A percentile compares a stretch with the other conserved stretches of the same genome.
Conservation (phyloP, 2,797 vertebrate species). For the Malurus splendens region DNA sequence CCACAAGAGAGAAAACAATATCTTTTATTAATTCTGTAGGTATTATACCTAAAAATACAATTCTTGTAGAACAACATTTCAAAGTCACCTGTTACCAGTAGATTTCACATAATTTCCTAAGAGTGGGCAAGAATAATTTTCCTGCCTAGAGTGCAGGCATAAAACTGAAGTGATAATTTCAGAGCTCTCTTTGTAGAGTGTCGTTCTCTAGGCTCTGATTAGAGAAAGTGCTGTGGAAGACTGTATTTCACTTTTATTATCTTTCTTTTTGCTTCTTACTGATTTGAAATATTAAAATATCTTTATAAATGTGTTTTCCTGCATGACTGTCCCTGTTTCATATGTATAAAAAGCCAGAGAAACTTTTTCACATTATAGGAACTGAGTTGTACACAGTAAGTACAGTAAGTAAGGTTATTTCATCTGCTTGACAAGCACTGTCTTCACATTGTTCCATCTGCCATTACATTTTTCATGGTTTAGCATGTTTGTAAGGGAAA, state of each 20-base stretch:
- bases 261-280: background rate
- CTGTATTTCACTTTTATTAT: background rate
- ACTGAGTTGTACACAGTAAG: background rate
- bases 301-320: background rate
- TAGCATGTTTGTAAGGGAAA: background rate
- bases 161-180: background rate
- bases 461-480: background rate
- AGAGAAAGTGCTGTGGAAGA: background rate
- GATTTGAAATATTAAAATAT: background rate
- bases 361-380: rapidly evolving
- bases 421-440: background rate
- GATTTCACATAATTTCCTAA: background rate
- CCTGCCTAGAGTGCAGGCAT: background rate
- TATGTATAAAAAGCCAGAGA: background rate
- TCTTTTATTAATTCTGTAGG: background rate
- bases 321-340: background rate
- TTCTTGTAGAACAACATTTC: background rate
- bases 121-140: background rate
- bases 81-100: background rate
- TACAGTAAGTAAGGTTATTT: background rate
- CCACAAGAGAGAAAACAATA: background rate
- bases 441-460: background rate
- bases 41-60: background rate
- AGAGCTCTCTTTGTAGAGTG: background rate
- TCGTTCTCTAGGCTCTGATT: background rate